Conservation (phyloP, 2,113 vertebrate genomes). For the Hypocryptadius cinnamomeus region DNA sequence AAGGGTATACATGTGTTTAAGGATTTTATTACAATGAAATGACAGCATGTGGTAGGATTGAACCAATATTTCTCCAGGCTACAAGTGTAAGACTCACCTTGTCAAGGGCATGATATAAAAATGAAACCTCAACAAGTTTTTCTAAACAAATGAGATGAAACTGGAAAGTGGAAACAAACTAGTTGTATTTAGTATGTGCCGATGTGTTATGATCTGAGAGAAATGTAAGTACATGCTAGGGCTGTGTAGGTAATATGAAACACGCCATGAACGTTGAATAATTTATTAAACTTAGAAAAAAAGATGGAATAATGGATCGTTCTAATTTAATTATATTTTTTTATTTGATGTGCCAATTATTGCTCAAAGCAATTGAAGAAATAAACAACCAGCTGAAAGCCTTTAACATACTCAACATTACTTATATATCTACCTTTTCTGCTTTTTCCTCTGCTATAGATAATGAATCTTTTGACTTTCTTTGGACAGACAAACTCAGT, state of each 20-base stretch:
- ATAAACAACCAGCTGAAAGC: not conserved
- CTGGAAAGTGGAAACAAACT: not conserved
- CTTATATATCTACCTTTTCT: not conserved
- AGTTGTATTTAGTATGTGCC: not conserved
- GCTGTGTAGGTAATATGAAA: not conserved
- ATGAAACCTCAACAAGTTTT: not conserved
- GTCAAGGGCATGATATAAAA: not conserved
- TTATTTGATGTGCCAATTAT: not conserved
- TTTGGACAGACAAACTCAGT: not conserved
- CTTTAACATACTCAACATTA: not conserved
- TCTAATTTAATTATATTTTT: not conserved
- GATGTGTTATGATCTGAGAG: not conserved
- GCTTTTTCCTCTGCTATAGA: not conserved
- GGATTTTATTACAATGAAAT: not conserved
- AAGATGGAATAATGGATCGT: not conserved
- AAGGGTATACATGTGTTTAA: not conserved
- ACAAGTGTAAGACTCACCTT: not conserved
- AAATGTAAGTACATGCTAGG: not conserved
- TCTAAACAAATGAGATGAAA: not conserved
- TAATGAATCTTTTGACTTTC: not conserved
- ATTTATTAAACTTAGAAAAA: not conserved
- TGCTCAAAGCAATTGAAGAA: not conserved
- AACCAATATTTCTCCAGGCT: not conserved
- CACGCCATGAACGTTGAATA: not conserved
- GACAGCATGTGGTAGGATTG: accelerated